phyloP scores from a whole-genome alignment of 92 coral and sea anemone genomes.

The Parazoanthus atlanticus region DNA sequence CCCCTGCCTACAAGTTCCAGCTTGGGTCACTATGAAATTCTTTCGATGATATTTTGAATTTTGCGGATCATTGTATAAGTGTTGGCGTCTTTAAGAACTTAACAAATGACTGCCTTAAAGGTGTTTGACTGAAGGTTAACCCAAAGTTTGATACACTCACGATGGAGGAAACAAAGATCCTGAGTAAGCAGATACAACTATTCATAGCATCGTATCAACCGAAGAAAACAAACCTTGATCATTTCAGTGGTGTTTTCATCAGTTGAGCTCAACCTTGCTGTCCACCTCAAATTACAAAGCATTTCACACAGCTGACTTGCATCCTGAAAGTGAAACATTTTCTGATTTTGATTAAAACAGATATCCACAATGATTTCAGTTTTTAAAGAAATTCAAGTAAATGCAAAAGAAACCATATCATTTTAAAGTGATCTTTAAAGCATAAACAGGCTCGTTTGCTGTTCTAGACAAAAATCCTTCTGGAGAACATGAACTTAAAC shows the following conservation, averaged over 20 bases:
- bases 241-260: constrained; percentile 54
- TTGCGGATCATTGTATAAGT: too few species aligned
- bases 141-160: too few species aligned
- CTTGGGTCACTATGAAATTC: too few species aligned
- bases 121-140: too few species aligned
- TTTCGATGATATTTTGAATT: too few species aligned
- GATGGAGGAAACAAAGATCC: neutral
- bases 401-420: neutral
- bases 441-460: too few species aligned
- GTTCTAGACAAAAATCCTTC: too few species aligned
- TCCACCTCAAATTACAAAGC: constrained; percentile 62
- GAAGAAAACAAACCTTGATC: constrained; percentile 57
- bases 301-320: constrained; percentile 43
- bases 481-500: too few species aligned
- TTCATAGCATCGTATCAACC: neutral
- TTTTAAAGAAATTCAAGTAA: neutral
- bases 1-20: neutral
- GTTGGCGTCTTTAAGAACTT: too few species aligned
- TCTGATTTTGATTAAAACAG: neutral
- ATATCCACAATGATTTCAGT: neutral
- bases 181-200: neutral
- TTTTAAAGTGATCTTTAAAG: neutral
- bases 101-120: too few species aligned
- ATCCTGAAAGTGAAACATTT: neutral
- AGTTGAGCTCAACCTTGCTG: constrained; percentile 53